phyloP scores from a whole-genome alignment of 2,888 invertebrate genomes.

The Sceliomorpha sp. region DNA sequence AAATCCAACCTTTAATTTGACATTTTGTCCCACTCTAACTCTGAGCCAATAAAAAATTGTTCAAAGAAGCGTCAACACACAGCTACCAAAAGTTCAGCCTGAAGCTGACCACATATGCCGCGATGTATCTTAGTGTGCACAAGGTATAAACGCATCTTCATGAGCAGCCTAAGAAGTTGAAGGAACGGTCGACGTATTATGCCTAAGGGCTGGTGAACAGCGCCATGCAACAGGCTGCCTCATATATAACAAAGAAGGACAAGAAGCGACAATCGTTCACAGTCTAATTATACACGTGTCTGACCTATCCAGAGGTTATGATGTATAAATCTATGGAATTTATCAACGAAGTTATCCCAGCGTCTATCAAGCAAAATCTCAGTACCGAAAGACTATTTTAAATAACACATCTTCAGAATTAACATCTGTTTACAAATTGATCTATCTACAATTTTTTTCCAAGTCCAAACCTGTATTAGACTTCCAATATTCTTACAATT shows the following conservation, averaged over 20 bases:
- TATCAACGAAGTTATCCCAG: too few species aligned
- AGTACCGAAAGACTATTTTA: too few species aligned
- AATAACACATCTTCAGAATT: too few species aligned
- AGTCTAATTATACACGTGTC: constrained; percentile 47
- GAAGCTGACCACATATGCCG: constrained; percentile 22
- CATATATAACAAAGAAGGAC: constrained; percentile 48
- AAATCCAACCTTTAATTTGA: too few species aligned
- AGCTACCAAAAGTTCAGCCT: not conserved
- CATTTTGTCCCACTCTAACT: too few species aligned
- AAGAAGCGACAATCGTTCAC: constrained; percentile 47
- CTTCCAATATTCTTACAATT: too few species aligned
- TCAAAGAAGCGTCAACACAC: not conserved
- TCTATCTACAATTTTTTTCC: too few species aligned
- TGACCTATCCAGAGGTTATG: constrained; percentile 32
- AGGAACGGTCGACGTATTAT: constrained; percentile 49
- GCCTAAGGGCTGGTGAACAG: constrained; percentile 52
- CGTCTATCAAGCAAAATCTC: constrained; percentile 22
- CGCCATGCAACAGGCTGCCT: constrained; percentile 51
- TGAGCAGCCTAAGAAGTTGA: constrained; percentile 48
- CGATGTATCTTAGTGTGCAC: constrained; percentile 50
- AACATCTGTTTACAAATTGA: too few species aligned
- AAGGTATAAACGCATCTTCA: constrained; percentile 53
- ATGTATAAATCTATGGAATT: too few species aligned
- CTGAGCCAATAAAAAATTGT: too few species aligned
- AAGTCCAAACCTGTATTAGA: too few species aligned